phyloP scores from a whole-genome alignment of 2,113 vertebrate species.

The Cygnus atratus region DNA sequence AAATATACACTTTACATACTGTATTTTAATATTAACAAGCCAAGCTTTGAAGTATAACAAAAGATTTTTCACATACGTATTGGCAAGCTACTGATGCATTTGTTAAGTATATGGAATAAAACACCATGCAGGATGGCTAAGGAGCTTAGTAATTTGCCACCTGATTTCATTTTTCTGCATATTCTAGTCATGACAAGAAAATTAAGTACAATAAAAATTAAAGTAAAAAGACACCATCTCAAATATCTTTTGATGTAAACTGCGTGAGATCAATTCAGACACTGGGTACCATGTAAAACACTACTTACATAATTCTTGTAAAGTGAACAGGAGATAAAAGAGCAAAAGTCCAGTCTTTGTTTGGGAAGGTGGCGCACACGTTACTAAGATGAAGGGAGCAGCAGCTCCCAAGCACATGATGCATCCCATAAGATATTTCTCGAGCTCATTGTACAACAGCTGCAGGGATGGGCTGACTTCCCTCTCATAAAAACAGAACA shows the following conservation, averaged over 20 bases:
- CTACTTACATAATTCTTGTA: neutral
- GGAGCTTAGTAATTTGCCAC: neutral
- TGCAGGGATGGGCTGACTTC: conserved; percentile 45
- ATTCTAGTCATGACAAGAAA: neutral
- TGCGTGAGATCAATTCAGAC: neutral
- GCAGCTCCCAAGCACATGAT: neutral
- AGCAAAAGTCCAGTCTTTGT: neutral
- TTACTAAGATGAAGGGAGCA: neutral
- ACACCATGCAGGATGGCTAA: neutral
- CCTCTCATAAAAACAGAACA: conserved; percentile 1
- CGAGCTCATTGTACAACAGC: conserved; percentile 1
- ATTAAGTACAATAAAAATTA: neutral
- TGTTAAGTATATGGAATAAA: neutral
- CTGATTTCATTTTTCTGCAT: neutral
- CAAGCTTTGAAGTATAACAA: neutral
- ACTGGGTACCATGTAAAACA: neutral
- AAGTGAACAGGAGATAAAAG: neutral
- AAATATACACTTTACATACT: neutral
- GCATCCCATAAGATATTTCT: neutral
- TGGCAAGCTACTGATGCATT: neutral
- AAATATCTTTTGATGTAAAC: neutral
- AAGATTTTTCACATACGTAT: neutral
- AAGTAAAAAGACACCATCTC: neutral
- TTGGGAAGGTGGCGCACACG: neutral
- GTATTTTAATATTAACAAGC: neutral